Evolutionary conservation across 2,888 invertebrate species (phyloP), one percentile per base, ranked within the genome.

Genomic region (Zygothrica quintamaculata): DNA sequence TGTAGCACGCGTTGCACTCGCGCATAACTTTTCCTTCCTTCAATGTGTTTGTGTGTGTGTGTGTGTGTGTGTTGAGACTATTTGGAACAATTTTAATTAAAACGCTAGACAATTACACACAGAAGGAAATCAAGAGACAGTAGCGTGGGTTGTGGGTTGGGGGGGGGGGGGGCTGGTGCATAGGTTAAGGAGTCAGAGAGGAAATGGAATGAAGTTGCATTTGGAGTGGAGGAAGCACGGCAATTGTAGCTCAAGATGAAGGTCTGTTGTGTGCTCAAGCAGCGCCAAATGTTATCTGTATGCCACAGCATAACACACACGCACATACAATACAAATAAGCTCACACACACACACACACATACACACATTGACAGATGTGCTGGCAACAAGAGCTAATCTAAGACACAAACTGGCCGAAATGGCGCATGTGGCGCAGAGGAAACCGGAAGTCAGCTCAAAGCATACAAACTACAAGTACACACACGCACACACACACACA

Each of bases 81-180:
- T 84, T 80, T 80, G 81, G 60, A 80, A 80, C 81, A 84, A 80
- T 80, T 80, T 80, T 80, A 80, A 84, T 80, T 80, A 80, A 80
- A 80, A 80, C 82, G 82, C 73, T 75, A 80, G 80, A 80, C 84
- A 84, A 84, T 80, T 75, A 78, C 81, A 81, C 59, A 65, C 71
- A 71, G 56, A 46, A 66, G 66, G 53, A 47, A 58, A 56, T 13
- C 22, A 9, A 25, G 33, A 34, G 57, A 18, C 25, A 31, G n/a
- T n/a, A n/a, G n/a, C n/a, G n/a, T n/a, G n/a, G n/a, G n/a, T n/a
- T n/a, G n/a, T n/a, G n/a, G n/a, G n/a, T n/a, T n/a, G n/a, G n/a
- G 26, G 18, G 11, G 34, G 37, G 4, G 15, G 31, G 18, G 37
- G 33, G 34, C 51, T 53, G 36, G 33, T 16, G 12, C 26, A 39